Percentiles rank a stretch among this genome's conserved stretches.
These are phyloP conservation scores for Acyrthosiphon pisum DNA, from an alignment of 1,140 invertebrate species.

Conservation along the genomic window DNA sequence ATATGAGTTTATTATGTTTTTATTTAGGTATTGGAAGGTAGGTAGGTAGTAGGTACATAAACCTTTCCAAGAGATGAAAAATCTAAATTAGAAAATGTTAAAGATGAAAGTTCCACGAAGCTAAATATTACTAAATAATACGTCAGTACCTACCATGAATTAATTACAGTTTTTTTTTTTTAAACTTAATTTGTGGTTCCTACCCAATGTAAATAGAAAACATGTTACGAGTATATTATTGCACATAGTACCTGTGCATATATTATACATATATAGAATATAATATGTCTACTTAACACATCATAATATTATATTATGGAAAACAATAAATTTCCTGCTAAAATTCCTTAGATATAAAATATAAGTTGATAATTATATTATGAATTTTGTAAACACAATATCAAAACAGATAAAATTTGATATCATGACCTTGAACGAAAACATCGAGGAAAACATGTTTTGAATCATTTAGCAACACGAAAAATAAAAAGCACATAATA, in stretches of 20 bases:
- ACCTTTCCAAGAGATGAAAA: no score
- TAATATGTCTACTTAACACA: no score
- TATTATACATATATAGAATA: no score
- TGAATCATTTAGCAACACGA: neutral
- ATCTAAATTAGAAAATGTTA: neutral
- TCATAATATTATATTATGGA: neutral
- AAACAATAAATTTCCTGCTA: neutral
- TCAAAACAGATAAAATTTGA: neutral
- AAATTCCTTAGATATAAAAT: neutral
- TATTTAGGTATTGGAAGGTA: neutral
- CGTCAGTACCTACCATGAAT: no score
- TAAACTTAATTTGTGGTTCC: no score
- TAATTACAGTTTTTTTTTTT: no score
- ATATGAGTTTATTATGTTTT: neutral
- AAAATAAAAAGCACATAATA: neutral
- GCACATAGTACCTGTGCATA: no score
- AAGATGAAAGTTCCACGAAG: neutral
- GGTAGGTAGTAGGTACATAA: neutral
- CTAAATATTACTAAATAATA: neutral
- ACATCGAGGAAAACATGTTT: neutral
- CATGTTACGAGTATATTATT: neutral
- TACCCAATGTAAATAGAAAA: neutral
- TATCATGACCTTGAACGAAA: conserved; percentile 38
- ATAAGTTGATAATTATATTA: neutral
- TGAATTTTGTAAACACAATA: neutral